Evolutionary conservation across 2,797 vertebrate genomes (phyloP).

Genomic region (Cirrhinus molitorella): DNA sequence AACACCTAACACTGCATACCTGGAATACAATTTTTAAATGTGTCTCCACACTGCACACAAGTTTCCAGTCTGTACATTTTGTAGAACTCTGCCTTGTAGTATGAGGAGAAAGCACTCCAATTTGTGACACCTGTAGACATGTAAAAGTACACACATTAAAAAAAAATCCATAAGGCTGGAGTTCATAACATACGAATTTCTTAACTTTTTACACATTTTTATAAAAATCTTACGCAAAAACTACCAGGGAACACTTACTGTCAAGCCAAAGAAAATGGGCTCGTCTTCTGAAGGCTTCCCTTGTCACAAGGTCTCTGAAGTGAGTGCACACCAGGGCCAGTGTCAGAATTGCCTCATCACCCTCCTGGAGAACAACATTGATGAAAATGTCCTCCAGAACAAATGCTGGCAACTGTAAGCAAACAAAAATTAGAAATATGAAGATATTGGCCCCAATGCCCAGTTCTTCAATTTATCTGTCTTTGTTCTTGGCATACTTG

Average conservation of each 20-base stretch:
- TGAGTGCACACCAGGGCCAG: not conserved
- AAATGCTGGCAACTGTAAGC: no score
- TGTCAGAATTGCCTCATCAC: no score
- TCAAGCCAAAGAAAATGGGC: slow-evolving; percentile 1
- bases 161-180: not conserved
- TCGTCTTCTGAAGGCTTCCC: not conserved
- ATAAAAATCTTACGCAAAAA: no score
- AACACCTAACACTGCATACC: not conserved
- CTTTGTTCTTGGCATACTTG: no score
- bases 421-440: no score
- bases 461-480: no score
- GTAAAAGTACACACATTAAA: not conserved
- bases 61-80: not conserved
- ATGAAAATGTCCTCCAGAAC: no score
- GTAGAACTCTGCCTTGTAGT: not conserved
- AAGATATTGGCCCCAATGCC: no score
- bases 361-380: no score
- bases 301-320: not conserved
- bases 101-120: not conserved
- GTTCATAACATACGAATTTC: no score
- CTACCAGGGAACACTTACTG: not conserved
- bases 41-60: not conserved
- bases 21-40: not conserved
- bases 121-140: slow-evolving; percentile 2
- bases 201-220: no score